A percentile compares a stretch with the other conserved stretches of the same genome.
These are phyloP conservation scores for Aeoliscus strigatus DNA, from an alignment of 2,797 vertebrate genomes.

Conservation along the genomic window DNA sequence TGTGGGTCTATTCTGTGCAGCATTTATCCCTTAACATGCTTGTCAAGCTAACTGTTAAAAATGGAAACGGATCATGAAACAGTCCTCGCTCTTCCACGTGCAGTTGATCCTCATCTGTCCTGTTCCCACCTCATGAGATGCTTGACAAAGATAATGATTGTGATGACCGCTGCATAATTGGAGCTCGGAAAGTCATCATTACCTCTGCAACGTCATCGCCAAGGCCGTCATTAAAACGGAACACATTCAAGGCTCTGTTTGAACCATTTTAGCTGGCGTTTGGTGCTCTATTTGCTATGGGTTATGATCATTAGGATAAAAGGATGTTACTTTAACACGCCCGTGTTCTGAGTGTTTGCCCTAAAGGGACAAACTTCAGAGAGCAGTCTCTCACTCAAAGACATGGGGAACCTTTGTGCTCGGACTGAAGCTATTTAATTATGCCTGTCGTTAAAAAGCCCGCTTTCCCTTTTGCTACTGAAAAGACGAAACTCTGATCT, in stretches of 20 bases:
- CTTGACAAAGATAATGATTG: constrained; percentile 64
- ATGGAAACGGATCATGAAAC: constrained; percentile 27
- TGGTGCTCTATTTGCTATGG: constrained; percentile 66
- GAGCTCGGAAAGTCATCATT: constrained; percentile 49
- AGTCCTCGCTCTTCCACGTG: constrained; percentile 21
- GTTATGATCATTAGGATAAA: constrained; percentile 67
- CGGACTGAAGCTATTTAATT: constrained; percentile 67
- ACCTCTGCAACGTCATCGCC: constrained; percentile 25
- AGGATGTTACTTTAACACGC: constrained; percentile 60
- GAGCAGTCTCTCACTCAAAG: constrained; percentile 51
- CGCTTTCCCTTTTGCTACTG: constrained; percentile 34
- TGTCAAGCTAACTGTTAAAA: constrained; percentile 17
- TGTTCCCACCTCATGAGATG: constrained; percentile 39
- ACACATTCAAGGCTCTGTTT: constrained; percentile 61
- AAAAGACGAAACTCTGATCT: constrained; percentile 66
- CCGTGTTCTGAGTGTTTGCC: constrained; percentile 48
- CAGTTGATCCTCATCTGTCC: constrained; percentile 51
- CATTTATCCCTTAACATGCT: too few relatives aligned
- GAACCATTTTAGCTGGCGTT: constrained; percentile 59
- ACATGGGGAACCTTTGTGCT: constrained; percentile 45
- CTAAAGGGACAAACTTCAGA: constrained; percentile 60
- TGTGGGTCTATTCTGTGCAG: too few relatives aligned
- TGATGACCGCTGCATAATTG: constrained; percentile 64
- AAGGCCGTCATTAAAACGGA: constrained; percentile 61
- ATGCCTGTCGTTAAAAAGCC: constrained; percentile 49